Percentiles rank a stretch among this genome's conserved stretches.
phyloP scores from a whole-genome alignment of 2,113 vertebrate species.

The Phylloscopus whistleri region DNA sequence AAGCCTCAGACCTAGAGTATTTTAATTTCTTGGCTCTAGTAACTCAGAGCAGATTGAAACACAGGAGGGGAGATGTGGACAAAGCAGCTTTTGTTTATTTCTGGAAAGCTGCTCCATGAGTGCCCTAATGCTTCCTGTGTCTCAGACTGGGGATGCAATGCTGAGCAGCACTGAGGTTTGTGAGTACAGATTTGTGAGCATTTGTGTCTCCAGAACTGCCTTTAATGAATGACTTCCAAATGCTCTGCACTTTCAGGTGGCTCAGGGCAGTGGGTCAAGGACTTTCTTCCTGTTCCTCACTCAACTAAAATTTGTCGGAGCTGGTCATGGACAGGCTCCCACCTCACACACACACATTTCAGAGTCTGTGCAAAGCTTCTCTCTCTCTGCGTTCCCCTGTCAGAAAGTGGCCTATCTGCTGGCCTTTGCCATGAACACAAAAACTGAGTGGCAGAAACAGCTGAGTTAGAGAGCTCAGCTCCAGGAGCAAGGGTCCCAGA shows the following conservation, averaged over 20 bases:
- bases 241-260: neutral
- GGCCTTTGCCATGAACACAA: neutral
- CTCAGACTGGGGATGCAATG: accelerated
- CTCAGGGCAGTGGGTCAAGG: neutral
- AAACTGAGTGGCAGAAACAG: neutral
- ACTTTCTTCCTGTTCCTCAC: neutral
- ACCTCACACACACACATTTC: neutral
- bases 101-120: neutral
- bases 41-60: constrained; percentile 31
- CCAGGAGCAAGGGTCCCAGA: neutral
- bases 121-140: neutral
- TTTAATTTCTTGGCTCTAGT: constrained; percentile 24
- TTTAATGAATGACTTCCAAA: neutral
- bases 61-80: constrained; percentile 26
- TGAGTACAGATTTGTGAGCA: neutral
- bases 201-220: neutral
- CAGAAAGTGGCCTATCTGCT: neutral
- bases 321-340: neutral
- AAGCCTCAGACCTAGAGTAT: neutral
- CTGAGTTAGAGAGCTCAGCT: neutral
- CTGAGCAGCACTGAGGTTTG: neutral
- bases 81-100: constrained; percentile 40
- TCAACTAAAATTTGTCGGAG: neutral
- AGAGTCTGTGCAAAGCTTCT: neutral
- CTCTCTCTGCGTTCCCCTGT: neutral